A percentile compares a stretch with the other conserved stretches of the same genome.
Evolutionary conservation across 2,888 invertebrate genomes (phyloP).

Genomic region (Diarsia mendica): DNA sequence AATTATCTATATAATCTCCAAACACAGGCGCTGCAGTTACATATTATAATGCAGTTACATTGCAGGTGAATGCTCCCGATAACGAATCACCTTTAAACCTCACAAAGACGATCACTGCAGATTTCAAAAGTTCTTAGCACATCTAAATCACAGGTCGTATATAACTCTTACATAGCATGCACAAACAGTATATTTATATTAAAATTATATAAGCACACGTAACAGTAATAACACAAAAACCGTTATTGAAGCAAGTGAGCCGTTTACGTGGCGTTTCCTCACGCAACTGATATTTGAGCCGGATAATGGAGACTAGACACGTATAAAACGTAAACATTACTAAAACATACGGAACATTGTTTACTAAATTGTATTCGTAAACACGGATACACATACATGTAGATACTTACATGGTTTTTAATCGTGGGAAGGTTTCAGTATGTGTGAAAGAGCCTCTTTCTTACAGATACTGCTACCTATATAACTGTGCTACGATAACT

Average conservation of each 20-base stretch:
- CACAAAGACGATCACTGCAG: neutral
- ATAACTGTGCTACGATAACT: too few species aligned
- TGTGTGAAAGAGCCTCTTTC: neutral
- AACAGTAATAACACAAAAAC: conserved; percentile 57
- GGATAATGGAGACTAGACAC: conserved; percentile 31
- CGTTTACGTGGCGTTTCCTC: conserved; percentile 58
- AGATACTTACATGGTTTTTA: conserved; percentile 9
- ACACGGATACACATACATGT: neutral
- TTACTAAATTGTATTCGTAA: conserved; percentile 30
- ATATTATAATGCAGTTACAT: too few species aligned
- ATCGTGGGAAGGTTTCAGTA: neutral
- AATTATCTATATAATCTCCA: too few species aligned
- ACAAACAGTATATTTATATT: conserved; percentile 57
- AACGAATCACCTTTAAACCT: neutral
- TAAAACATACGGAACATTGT: conserved; percentile 34
- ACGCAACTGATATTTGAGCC: conserved; percentile 52
- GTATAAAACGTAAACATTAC: conserved; percentile 44
- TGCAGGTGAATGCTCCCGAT: neutral
- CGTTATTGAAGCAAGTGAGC: conserved; percentile 52
- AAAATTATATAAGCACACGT: conserved; percentile 59
- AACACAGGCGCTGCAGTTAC: too few species aligned
- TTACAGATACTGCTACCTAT: too few species aligned
- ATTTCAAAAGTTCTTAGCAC: conserved; percentile 27
- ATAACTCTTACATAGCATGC: conserved; percentile 43
- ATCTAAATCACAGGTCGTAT: conserved; percentile 43